Conservation (phyloP, 2,888 invertebrate genomes). For the Agrypnus murinus region DNA sequence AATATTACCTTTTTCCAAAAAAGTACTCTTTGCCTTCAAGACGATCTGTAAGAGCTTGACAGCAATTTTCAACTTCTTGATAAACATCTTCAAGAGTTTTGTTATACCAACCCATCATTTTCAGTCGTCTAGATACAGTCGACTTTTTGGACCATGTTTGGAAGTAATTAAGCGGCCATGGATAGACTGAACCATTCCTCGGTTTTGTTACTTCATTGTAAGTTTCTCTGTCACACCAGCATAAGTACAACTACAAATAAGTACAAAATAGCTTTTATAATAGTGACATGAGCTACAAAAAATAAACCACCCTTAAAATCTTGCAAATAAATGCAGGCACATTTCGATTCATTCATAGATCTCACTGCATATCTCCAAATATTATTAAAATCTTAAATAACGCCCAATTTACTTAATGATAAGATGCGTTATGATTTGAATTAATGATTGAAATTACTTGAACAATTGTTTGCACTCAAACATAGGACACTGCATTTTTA, state of each 20-base stretch:
- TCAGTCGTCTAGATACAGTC: constrained; percentile 81
- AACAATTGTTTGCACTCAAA: too few species aligned
- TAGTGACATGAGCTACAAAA: too few species aligned
- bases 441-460: too few species aligned
- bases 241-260: constrained; percentile 81
- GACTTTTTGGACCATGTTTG: constrained; percentile 86
- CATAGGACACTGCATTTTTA: too few species aligned
- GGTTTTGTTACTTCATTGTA: constrained; percentile 87
- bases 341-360: too few species aligned
- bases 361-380: too few species aligned
- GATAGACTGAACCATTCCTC: constrained; percentile 92
- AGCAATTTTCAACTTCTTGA: constrained; percentile 87
- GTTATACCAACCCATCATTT: constrained; percentile 87
- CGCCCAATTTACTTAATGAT: too few species aligned
- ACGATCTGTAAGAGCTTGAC: constrained; percentile 89
- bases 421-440: too few species aligned
- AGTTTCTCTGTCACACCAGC: constrained; percentile 89
- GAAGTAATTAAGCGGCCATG: constrained; percentile 92
- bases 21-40: constrained; percentile 88
- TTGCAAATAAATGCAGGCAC: too few species aligned
- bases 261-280: too few species aligned
- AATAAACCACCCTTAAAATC: too few species aligned
- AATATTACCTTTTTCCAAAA: constrained; percentile 81
- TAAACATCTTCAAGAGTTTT: constrained; percentile 86
- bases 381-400: too few species aligned